phyloP scores from a whole-genome alignment of 2,113 vertebrate species.

The Takifugu bimaculatus region DNA sequence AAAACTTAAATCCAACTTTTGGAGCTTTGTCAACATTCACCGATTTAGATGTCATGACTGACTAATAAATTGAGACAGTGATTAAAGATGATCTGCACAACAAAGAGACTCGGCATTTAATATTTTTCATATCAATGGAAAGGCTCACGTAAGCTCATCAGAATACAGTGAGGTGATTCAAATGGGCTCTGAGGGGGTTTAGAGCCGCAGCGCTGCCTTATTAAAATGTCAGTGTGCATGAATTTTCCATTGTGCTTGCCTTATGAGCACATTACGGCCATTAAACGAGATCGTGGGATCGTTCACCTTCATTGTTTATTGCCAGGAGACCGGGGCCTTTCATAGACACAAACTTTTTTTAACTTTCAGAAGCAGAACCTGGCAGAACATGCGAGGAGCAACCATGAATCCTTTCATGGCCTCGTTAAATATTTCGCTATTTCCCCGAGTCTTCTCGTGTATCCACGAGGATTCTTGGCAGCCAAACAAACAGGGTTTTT shows the following conservation, averaged over 20 bases:
- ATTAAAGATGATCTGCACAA: conserved; percentile 21
- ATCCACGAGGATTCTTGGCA: conserved; percentile 5
- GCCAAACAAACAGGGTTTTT: background rate
- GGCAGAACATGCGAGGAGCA: conserved; percentile 1
- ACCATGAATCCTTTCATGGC: conserved; percentile 18
- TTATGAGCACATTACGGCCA: conserved; percentile 32
- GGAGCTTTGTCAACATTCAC: background rate
- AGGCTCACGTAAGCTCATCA: conserved; percentile 28
- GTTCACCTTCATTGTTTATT: conserved; percentile 31
- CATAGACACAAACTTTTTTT: conserved; percentile 14
- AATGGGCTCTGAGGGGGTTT: conserved; percentile 4
- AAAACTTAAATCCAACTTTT: background rate
- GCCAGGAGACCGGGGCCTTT: conserved; percentile 6
- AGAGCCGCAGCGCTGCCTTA: conserved; percentile 22
- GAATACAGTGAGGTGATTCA: conserved; percentile 26
- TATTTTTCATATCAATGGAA: conserved; percentile 21
- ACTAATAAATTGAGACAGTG: conserved; percentile 19
- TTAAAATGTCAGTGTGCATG: conserved; percentile 32
- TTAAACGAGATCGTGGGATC: conserved; percentile 34
- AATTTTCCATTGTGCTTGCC: conserved; percentile 24
- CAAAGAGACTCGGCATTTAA: conserved; percentile 9
- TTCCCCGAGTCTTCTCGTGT: background rate
- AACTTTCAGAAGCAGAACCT: conserved; percentile 16
- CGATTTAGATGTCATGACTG: conserved; percentile 2
- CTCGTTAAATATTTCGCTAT: conserved; percentile 39